Evolutionary conservation across 92 coral and sea anemone genomes (phyloP).

Genomic region (Siderastrea siderea): DNA sequence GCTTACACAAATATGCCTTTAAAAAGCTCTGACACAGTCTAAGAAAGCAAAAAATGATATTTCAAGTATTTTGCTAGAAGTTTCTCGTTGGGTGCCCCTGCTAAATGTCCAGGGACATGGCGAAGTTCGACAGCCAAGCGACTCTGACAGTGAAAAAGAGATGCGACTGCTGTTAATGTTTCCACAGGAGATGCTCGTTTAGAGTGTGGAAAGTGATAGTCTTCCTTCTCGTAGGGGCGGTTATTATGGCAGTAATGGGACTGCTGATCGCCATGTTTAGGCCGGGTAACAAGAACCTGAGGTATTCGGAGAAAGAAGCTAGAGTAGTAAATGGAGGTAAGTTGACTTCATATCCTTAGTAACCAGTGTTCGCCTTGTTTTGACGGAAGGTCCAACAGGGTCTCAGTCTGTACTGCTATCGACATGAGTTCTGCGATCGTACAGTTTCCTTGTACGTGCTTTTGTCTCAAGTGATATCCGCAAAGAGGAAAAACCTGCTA

Average conservation of each 20-base stretch:
- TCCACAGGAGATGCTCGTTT: conserved; percentile 1
- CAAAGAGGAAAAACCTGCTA: background rate
- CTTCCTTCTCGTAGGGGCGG: background rate
- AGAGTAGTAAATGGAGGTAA: background rate
- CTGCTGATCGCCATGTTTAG: conserved; percentile 30
- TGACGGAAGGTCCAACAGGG: too few species aligned
- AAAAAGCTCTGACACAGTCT: too few species aligned
- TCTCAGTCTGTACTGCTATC: background rate
- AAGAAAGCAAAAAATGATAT: too few species aligned
- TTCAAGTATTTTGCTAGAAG: too few species aligned
- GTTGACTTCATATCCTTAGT: background rate
- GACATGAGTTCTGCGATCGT: background rate
- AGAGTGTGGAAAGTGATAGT: conserved; percentile 34
- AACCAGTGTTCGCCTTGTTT: background rate
- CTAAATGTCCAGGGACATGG: background rate
- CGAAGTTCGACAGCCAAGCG: background rate
- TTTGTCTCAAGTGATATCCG: background rate
- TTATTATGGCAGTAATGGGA: background rate
- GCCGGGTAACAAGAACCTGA: conserved; percentile 18
- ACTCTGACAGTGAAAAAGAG: background rate
- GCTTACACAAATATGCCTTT: too few species aligned
- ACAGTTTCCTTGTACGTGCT: background rate
- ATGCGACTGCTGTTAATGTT: conserved; percentile 6
- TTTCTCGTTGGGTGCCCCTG: too few species aligned
- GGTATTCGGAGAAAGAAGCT: background rate